Base-by-base conservation (phyloP, 2,797 vertebrate genomes). In the Telmatherina bonti region DNA sequence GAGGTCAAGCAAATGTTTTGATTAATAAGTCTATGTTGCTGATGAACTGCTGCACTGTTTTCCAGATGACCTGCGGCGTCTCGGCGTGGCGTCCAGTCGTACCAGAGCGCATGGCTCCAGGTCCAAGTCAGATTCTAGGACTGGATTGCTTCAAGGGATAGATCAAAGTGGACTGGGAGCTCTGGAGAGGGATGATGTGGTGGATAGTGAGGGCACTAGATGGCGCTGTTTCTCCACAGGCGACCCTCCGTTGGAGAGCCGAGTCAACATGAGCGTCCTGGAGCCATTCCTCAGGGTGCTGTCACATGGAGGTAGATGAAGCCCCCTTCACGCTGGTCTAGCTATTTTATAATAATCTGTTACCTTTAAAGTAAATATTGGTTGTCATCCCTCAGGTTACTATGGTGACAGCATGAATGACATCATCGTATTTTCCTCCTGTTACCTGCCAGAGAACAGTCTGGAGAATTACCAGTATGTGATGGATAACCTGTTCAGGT, bases 401-500 rank as follows among this genome's bases (percentile, higher is more conserved):
- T 93, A 95, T 13, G 87, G 94, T 0, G 94, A 95, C 5, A 90
- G 93, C 0, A 87, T 93, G 59, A 93, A 95, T 9, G 94, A 94
- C 78, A 91, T 96, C 81, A 94, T 96, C 1, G 84, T 95, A 45
- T 95, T 96, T 29, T 92, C 96, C 11, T 93, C 95, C 63, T 96
- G 95, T 59, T 95, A 95, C 69, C 86, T 96, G 52, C 96, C 95
- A 0, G 85, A 91, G 49, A 95, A 91, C 73, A 89, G 60, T 58
- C 69, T 92, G 54, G 90, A 94, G 18, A 85, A 91, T 51, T 96
- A 97, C 18, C 67, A 91, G 22, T 93, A 95, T 1, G 78, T 96
- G 79, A 96, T 96, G 96, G 95, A 96, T 41, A 91, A 96, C 69
- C 90, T 96, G 51, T 96, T 96, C 85, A 94, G 94, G 95, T 96